A percentile compares a stretch with the other conserved stretches of the same genome.
Conservation (phyloP, 2,797 vertebrate species). For the Mastacembelus armatus region DNA sequence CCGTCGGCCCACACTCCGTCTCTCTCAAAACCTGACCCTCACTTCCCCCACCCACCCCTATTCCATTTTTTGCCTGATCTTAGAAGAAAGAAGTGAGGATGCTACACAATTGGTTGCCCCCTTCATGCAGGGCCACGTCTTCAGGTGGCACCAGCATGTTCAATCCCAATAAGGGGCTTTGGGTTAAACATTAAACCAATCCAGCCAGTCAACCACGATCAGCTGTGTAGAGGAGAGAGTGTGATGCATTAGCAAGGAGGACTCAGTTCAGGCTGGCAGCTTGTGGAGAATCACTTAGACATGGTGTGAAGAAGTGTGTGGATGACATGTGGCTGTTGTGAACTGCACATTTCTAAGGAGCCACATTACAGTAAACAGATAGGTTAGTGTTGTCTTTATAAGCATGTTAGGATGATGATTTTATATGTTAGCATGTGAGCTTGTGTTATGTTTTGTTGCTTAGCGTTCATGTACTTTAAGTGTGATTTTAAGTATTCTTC, state of each 20-base stretch:
- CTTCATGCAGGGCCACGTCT: constrained; percentile 44
- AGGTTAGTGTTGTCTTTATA: too few species aligned
- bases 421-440: not conserved
- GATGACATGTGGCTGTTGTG: constrained; percentile 3
- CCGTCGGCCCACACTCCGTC: constrained; percentile 64
- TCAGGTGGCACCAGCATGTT: constrained; percentile 21
- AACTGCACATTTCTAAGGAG: not conserved
- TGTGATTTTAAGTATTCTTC: not conserved
- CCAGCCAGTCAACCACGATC: constrained; percentile 43
- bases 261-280: constrained; percentile 48
- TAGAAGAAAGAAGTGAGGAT: constrained; percentile 33
- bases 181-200: constrained; percentile 35
- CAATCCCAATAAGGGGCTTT: constrained; percentile 45
- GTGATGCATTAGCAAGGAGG: constrained; percentile 49
- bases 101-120: constrained; percentile 22
- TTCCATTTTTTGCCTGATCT: constrained; percentile 36
- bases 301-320: constrained; percentile 30
- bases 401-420: not conserved
- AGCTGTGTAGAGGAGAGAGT: constrained; percentile 10
- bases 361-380: not conserved
- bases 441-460: not conserved
- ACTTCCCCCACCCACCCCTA: too few species aligned
- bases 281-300: constrained; percentile 56
- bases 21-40: constrained; percentile 34
- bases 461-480: not conserved